Evolutionary conservation across 2,113 vertebrate species (phyloP).

Genomic region (Pluvianellus socialis): DNA sequence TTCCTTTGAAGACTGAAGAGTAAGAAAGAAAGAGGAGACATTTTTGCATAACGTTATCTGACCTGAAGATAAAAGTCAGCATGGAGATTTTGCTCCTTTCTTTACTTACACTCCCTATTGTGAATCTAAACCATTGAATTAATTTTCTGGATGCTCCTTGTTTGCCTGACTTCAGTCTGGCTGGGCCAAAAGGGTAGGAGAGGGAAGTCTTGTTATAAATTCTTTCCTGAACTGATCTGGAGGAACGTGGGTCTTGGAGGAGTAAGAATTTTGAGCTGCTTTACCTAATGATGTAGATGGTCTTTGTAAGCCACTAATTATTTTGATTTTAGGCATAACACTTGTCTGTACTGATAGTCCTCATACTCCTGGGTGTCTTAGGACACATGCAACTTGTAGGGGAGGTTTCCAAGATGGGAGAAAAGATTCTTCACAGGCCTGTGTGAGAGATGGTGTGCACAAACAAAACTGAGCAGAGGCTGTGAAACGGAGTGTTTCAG

Average conservation of each 20-base stretch:
- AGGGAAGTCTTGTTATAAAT: neutral
- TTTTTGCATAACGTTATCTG: neutral
- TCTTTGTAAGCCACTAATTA: neutral
- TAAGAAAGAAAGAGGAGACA: neutral
- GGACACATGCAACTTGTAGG: neutral
- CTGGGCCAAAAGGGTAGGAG: neutral
- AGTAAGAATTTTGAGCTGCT: neutral
- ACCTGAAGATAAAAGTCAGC: neutral
- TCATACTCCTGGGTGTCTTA: neutral
- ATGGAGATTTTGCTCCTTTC: neutral
- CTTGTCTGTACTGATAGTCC: neutral
- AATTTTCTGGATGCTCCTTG: neutral
- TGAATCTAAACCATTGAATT: neutral
- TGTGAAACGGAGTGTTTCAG: neutral
- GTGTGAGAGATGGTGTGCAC: accelerated
- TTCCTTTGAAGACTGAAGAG: neutral
- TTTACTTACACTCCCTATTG: neutral
- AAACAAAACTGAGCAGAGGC: neutral
- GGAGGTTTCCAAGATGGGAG: neutral
- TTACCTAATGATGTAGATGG: neutral
- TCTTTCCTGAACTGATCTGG: neutral
- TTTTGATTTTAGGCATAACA: neutral
- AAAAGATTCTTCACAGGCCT: neutral
- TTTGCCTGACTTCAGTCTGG: neutral
- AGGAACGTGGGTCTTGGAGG: neutral